Evolutionary conservation across 2,797 vertebrate species (phyloP), one percentile per base, ranked within the genome.

Genomic region (Ispidina lecontei): DNA sequence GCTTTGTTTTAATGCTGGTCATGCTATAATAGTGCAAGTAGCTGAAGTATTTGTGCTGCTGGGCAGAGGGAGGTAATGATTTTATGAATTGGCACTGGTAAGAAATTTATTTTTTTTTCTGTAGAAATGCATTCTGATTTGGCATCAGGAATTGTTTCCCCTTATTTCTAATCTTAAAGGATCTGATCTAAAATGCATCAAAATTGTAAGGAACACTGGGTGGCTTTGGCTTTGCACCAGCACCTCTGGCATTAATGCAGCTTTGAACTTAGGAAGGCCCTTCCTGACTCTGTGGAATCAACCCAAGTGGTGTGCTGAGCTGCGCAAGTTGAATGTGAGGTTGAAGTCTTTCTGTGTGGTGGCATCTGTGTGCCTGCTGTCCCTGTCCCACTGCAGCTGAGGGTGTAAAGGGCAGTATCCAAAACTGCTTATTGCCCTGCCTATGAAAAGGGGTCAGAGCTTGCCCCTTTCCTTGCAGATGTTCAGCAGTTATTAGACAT

Each of bases 1-100:
- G 72, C 51, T 85, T 86, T 86, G 81, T 93, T 95, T 82, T 49
- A 90, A 98, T 98, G 98, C 98, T 98, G 98, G 98, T 98, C 98
- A 98, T 99, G 97, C 84, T 79, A 58, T 83, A 72, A 62, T 68
- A 59, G 72, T 73, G 41, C 84, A 93, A 89, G 41, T 76, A 89
- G 54, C 31, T 67, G 62, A 92, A 69, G 95, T 97, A 71, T 96
- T 96, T 91, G 90, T 94, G 97, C 98, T 99, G 98, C 98, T 94
- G 98, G 98, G 96, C 98, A 98, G 98, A 98, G 51, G 63, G 73
- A 93, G 22, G 6, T 74, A 52, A 41, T 64, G 63, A 84, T 79
- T 60, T 26, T 25, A 10, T 9, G 7, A 60, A 60, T 20, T 63
- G 73, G 29, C 65, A 55, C 49, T 84, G 35, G 37, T 71, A 63